phyloP scores from a whole-genome alignment of 1,140 invertebrate species.

The Stegodyphus mimosarum region DNA sequence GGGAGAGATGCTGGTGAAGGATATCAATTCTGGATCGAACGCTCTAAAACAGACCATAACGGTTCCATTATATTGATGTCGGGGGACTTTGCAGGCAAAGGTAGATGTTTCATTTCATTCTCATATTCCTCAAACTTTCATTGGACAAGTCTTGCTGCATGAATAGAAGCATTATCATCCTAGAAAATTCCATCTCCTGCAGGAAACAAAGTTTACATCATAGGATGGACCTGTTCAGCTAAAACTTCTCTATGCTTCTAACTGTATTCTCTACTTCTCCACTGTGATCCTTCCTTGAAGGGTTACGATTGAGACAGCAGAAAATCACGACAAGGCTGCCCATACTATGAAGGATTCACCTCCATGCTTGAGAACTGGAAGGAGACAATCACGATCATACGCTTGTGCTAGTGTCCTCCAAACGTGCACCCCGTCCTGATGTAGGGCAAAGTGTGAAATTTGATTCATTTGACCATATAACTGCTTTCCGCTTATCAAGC shows the following conservation, averaged over 20 bases:
- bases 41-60: background rate
- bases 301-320: background rate
- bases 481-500: background rate
- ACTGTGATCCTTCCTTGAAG: background rate
- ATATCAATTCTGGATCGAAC: background rate
- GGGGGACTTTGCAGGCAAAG: conserved; percentile 9
- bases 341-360: background rate
- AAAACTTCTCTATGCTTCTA: background rate
- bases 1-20: background rate
- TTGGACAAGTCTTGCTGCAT: background rate
- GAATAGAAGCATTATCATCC: conserved; percentile 14
- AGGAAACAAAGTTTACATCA: conserved; percentile 34
- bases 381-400: background rate
- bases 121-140: conserved; percentile 10
- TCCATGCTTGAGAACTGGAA: background rate
- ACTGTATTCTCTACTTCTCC: no score
- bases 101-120: conserved; percentile 14
- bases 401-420: background rate
- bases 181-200: background rate
- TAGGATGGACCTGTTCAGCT: background rate
- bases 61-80: background rate
- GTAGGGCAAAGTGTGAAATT: background rate
- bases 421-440: background rate
- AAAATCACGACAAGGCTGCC: background rate
- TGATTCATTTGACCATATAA: background rate